phyloP scores from a whole-genome alignment of 2,888 invertebrate genomes.

The Tribolium freemani region DNA sequence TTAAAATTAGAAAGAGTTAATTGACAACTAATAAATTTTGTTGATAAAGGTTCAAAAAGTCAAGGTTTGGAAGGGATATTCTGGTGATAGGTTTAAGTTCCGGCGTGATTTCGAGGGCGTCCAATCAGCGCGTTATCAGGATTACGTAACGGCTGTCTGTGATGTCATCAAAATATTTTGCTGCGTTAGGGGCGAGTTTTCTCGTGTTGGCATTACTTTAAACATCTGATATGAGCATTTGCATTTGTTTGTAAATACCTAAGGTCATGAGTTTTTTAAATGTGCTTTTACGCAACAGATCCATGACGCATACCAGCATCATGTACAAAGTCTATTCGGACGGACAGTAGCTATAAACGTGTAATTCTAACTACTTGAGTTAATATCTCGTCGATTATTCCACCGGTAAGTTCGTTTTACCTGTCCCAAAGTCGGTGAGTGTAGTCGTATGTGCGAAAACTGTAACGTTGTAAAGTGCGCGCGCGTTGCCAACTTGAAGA shows the following conservation, averaged over 20 bases:
- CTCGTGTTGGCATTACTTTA: conserved; percentile 3
- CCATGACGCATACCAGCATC: conserved; percentile 43
- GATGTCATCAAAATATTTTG: neutral
- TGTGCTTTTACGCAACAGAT: conserved; percentile 37
- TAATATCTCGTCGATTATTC: neutral
- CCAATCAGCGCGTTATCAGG: neutral
- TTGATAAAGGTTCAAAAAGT: neutral
- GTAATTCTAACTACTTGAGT: neutral
- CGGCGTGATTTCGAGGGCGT: neutral
- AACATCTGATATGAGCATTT: conserved; percentile 22
- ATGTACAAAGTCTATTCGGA: conserved; percentile 42
- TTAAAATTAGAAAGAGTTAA: neutral
- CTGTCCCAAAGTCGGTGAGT: conserved; percentile 31
- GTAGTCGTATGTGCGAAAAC: conserved; percentile 56
- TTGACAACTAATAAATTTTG: conserved; percentile 4
- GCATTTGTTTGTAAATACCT: conserved; percentile 35
- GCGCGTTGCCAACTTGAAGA: conserved; percentile 52
- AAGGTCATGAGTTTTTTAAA: conserved; percentile 31
- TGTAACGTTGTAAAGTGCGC: conserved; percentile 57
- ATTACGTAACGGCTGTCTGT: neutral
- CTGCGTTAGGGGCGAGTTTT: neutral
- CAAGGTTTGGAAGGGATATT: neutral
- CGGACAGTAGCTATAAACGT: neutral
- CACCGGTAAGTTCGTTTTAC: conserved; percentile 37
- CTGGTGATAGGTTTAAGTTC: neutral